phyloP scores from a whole-genome alignment of 1,140 invertebrate genomes.

The Atta texana region DNA sequence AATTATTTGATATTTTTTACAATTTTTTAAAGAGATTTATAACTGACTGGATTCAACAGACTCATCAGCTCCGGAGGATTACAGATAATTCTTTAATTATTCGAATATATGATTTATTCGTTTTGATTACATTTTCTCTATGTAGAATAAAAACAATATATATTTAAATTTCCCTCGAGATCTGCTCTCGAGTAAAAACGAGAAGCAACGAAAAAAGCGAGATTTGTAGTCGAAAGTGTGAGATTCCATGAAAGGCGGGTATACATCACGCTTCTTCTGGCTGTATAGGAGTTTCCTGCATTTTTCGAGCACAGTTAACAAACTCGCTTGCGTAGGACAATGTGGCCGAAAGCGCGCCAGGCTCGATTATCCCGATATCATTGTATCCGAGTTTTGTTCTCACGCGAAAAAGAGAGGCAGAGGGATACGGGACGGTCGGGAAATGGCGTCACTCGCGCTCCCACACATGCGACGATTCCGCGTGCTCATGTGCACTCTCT shows the following conservation, averaged over 20 bases:
- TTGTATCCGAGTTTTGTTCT: slow-evolving; percentile 70
- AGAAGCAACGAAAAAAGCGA: background rate
- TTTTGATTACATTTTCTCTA: background rate
- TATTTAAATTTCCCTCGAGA: background rate
- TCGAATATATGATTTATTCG: background rate
- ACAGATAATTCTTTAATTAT: slow-evolving; percentile 1
- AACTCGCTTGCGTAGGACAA: slow-evolving; percentile 58
- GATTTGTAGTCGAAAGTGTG: background rate
- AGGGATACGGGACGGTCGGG: slow-evolving; percentile 3
- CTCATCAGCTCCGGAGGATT: too few species aligned
- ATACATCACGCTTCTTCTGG: background rate
- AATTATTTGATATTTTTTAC: too few species aligned
- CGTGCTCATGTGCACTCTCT: background rate
- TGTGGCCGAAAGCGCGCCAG: slow-evolving; percentile 61
- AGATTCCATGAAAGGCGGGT: slow-evolving; percentile 1
- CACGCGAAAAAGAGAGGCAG: slow-evolving; percentile 66
- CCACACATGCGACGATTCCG: slow-evolving; percentile 24
- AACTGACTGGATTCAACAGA: too few species aligned
- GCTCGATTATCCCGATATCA: slow-evolving; percentile 68
- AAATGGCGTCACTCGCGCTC: slow-evolving; percentile 65
- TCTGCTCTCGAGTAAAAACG: background rate
- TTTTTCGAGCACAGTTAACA: slow-evolving; percentile 35
- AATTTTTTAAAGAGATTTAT: too few species aligned
- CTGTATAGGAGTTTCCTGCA: slow-evolving; percentile 7
- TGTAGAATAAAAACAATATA: background rate